Conservation (phyloP, 2,113 vertebrate genomes). For the Sapajus apella region DNA sequence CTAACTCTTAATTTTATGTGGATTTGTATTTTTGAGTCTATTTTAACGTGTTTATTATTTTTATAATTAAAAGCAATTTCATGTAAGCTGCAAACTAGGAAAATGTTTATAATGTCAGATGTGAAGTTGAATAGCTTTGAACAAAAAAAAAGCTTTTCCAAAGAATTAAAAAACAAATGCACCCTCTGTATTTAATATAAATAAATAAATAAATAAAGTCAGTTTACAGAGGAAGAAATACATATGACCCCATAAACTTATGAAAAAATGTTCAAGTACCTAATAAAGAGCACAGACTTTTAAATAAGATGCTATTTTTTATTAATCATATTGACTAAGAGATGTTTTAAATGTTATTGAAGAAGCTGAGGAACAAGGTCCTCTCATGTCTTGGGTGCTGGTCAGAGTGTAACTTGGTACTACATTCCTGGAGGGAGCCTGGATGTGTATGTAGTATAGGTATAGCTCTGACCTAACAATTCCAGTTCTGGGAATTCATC, state of each 20-base stretch:
- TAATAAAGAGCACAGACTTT: neutral
- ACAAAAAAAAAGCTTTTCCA: neutral
- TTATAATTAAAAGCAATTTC: conserved; percentile 26
- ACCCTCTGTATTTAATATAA: neutral
- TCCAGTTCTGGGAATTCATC: neutral
- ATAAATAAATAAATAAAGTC: neutral
- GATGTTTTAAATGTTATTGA: neutral
- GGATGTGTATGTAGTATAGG: neutral
- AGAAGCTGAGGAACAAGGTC: neutral
- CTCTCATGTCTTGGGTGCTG: fast-evolving
- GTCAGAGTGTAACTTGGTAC: neutral
- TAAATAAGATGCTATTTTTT: neutral
- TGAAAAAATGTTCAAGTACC: neutral
- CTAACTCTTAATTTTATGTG: conserved; percentile 15
- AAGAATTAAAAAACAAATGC: neutral
- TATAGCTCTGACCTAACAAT: neutral
- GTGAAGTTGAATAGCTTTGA: neutral
- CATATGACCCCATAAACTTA: neutral
- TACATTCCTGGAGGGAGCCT: neutral
- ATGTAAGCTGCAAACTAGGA: neutral
- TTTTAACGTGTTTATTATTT: neutral
- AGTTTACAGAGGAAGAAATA: neutral
- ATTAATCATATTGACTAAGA: neutral
- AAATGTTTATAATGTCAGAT: neutral
- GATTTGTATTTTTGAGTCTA: neutral